Evolutionary conservation across 2,797 vertebrate genomes (phyloP).

Genomic region (Rhabdomys pumilio): DNA sequence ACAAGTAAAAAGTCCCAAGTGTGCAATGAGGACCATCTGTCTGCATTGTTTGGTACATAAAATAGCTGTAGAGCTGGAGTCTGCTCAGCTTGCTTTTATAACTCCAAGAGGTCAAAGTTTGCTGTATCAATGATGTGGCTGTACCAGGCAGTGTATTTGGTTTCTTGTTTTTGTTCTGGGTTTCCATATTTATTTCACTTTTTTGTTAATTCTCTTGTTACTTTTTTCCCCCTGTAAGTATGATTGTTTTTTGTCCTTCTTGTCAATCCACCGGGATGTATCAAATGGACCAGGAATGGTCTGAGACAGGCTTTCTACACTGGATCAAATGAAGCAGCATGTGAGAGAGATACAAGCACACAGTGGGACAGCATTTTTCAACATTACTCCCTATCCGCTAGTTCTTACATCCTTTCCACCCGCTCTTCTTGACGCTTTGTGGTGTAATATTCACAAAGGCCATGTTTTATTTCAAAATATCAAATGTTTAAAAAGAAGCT

Average conservation of each 20-base stretch:
- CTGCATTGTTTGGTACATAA: neutral
- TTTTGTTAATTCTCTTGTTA: neutral
- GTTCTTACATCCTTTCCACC: neutral
- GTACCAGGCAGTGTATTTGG: neutral
- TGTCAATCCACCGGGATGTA: neutral
- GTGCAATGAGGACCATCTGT: neutral
- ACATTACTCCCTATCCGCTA: neutral
- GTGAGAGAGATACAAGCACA: neutral
- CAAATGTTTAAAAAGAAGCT: slow-evolving; percentile 8
- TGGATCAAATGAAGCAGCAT: neutral
- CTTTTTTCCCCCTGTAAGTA: neutral
- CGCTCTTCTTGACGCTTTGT: neutral
- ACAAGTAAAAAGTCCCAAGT: too few relatives aligned
- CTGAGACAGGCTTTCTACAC: neutral
- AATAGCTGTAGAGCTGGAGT: neutral
- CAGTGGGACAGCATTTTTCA: neutral
- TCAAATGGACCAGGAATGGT: neutral
- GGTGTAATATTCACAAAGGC: neutral
- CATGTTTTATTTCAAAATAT: neutral
- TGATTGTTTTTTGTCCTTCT: neutral
- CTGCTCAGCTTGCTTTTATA: neutral
- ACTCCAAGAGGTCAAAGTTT: neutral
- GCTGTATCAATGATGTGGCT: neutral
- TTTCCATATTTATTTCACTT: neutral
- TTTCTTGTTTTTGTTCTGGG: neutral